These are phyloP conservation scores for Poicephalus meyeri DNA, from an alignment of 2,113 vertebrate genomes.

Conservation along the genomic window DNA sequence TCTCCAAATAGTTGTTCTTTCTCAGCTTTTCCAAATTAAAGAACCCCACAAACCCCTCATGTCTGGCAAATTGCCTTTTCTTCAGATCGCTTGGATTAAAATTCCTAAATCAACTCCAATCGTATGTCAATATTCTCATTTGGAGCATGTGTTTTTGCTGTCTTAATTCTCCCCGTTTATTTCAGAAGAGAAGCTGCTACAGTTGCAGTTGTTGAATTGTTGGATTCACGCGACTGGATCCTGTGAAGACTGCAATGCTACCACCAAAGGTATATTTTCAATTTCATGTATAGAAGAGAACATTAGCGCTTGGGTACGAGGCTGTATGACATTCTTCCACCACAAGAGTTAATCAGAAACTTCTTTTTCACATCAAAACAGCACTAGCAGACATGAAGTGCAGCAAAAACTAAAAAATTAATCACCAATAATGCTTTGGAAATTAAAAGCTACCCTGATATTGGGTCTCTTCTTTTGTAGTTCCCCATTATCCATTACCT, in stretches of 20 bases:
- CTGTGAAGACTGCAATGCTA: background rate
- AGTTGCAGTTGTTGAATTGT: background rate
- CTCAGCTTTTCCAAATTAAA: background rate
- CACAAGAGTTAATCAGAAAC: background rate
- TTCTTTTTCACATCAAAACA: background rate
- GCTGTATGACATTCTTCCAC: background rate
- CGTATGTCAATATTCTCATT: background rate
- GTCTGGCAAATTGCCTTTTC: background rate
- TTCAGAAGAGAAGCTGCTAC: background rate
- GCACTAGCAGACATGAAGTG: background rate
- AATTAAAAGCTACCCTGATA: background rate
- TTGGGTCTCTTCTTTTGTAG: background rate
- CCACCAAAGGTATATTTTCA: background rate
- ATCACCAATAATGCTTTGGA: background rate
- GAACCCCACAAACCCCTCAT: background rate
- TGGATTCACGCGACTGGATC: background rate
- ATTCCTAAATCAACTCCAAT: background rate
- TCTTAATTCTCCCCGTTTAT: background rate
- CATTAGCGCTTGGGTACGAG: background rate
- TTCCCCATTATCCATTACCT: background rate
- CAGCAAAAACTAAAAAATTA: background rate
- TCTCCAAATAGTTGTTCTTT: background rate
- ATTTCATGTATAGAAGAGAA: background rate
- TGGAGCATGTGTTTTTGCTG: background rate
- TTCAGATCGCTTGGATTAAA: background rate